These are phyloP conservation scores for Chrysemys picta DNA, from an alignment of 2,113 vertebrate species.

Conservation along the genomic window DNA sequence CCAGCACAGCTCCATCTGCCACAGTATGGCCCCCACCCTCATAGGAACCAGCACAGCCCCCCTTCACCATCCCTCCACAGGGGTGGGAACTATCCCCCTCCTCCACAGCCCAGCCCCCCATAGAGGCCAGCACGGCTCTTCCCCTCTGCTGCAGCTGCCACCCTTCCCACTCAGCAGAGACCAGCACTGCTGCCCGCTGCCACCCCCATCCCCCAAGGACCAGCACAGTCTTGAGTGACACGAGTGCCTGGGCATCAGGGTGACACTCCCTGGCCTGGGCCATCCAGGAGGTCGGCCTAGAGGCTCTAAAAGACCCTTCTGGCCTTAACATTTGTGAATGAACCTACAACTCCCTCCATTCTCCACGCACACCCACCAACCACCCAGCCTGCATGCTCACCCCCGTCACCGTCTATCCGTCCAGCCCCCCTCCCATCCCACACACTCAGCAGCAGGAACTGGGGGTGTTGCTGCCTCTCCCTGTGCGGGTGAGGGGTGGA, in stretches of 20 bases:
- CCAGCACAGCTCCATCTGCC: too few relatives aligned
- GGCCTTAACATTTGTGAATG: neutral
- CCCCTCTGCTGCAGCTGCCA: neutral
- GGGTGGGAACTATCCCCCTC: too few relatives aligned
- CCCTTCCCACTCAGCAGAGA: neutral
- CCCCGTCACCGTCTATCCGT: too few relatives aligned
- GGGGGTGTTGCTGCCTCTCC: neutral
- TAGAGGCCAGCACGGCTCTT: neutral
- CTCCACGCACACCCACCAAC: neutral
- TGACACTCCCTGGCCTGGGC: neutral
- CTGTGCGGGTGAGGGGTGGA: neutral
- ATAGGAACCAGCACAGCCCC: too few relatives aligned
- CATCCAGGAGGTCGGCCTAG: neutral
- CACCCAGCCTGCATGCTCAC: neutral
- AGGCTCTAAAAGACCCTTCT: neutral
- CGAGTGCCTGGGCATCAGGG: neutral
- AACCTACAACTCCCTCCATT: neutral
- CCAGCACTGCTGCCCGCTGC: neutral
- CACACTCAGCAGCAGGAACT: neutral
- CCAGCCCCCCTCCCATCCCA: neutral
- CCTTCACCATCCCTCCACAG: neutral
- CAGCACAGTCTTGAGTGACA: neutral
- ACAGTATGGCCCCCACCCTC: too few relatives aligned
- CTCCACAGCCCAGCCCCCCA: neutral
- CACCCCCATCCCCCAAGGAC: neutral